A percentile compares a stretch with the other conserved stretches of the same genome.
Evolutionary conservation across 1,140 invertebrate species (phyloP).

Genomic region (Trichonephila clavata): DNA sequence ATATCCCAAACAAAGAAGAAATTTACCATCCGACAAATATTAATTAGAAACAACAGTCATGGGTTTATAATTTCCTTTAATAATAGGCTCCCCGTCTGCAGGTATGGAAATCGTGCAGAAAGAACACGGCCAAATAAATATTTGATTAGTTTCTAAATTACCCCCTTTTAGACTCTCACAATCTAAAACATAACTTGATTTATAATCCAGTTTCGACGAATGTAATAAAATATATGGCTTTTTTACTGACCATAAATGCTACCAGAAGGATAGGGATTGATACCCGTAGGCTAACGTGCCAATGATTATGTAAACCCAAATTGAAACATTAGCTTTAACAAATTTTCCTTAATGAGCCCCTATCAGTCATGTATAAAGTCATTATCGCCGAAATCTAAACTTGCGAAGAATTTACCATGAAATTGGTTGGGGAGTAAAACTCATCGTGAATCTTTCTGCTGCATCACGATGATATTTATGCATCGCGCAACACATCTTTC

Average conservation of each 20-base stretch:
- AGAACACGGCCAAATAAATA: neutral
- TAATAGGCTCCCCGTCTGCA: too few species aligned
- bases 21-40: neutral
- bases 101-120: neutral
- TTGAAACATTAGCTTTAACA: slow-evolving; percentile 27
- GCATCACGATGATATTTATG: slow-evolving; percentile 16
- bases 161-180: too few species aligned
- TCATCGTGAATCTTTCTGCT: neutral
- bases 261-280: too few species aligned
- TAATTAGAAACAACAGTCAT: neutral
- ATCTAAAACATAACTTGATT: neutral
- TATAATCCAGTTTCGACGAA: neutral
- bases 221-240: neutral
- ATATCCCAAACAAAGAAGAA: too few species aligned
- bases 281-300: neutral
- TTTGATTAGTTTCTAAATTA: neutral
- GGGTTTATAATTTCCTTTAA: neutral
- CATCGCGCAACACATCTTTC: neutral
- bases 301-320: slow-evolving; percentile 6
- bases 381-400: neutral
- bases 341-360: neutral
- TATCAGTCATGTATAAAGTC: neutral
- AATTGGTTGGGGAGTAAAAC: slow-evolving; percentile 20
- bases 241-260: neutral
- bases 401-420: neutral